These are phyloP conservation scores for Diglossa cyanea DNA, from an alignment of 2,797 vertebrate genomes.

Conservation along the genomic window DNA sequence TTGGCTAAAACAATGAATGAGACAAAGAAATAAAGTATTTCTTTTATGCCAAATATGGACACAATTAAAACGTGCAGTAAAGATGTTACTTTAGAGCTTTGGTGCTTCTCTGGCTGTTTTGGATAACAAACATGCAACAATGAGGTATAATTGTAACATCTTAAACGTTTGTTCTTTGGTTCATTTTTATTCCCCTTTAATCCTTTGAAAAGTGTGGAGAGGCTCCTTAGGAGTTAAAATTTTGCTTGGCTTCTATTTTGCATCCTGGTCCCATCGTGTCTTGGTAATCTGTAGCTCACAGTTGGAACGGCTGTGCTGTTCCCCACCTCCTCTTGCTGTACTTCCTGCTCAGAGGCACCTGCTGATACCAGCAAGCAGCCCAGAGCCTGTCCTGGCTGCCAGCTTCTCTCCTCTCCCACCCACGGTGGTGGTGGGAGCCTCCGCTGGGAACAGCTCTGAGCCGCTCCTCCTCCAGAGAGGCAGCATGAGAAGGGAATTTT, in stretches of 20 bases:
- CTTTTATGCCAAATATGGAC: slow-evolving; percentile 5
- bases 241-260: neutral
- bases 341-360: slow-evolving; percentile 22
- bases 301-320: neutral
- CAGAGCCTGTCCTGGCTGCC: neutral
- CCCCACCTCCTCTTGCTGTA: neutral
- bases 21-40: neutral
- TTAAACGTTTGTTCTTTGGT: neutral
- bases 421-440: neutral
- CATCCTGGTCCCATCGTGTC: neutral
- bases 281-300: neutral
- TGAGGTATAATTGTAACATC: neutral
- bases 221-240: slow-evolving; percentile 1
- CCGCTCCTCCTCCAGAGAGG: accelerated
- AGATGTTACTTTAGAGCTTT: neutral
- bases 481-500: neutral
- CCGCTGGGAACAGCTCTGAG: neutral
- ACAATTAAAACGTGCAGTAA: neutral
- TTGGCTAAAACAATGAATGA: neutral
- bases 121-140: neutral
- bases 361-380: neutral
- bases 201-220: neutral
- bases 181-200: neutral
- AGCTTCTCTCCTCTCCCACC: neutral
- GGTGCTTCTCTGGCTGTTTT: neutral